Evolutionary conservation across 1,140 invertebrate genomes (phyloP), one percentile per base, ranked within the genome.

Genomic region (Samia ricini): DNA sequence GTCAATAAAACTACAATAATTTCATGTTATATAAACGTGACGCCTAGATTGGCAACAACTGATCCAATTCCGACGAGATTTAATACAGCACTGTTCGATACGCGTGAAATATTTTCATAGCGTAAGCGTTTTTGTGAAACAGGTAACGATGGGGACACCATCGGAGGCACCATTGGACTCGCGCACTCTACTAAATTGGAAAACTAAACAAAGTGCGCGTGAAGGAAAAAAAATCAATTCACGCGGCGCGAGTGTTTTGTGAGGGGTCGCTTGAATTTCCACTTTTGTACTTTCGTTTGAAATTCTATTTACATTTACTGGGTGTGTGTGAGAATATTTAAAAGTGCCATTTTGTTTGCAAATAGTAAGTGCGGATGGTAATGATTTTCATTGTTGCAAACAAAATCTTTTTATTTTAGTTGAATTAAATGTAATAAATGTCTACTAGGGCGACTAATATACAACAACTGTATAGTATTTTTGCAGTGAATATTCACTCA

Each of bases 131-230:
- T 23, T 22, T 23, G 20, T 21, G 4, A 52, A 23, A 10, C 51
- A 52, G 20, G 51, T 52, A 52, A 52, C 51, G 51, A 52, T 22
- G 19, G 51, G 10, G 21, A 52, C 22, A 20, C 51, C 51, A 52
- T 52, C 20, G 51, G 51, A 51, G 10, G 49, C 61, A 36, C 52
- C 63, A 60, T 60, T 10, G 58, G 50, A 58, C 22, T 22, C 15
- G 15, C 49, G 59, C 64, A 61, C 64, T 66, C 60, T 61, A 29
- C 60, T 33, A 61, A 61, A 66, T 66, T 66, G 64, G 55, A 58
- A 62, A 55, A 49, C 51, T 58, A 61, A 61, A 66, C 64, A 66
- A 66, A 18, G 26, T 26, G 58, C 58, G 61, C 59, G 64, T 66
- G 64, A 57, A 18, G 48, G 56, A 66, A 66, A 66, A 57, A 52